Evolutionary conservation across 2,797 vertebrate genomes (phyloP), one percentile per base, ranked within the genome.

Genomic region (Sebastes taczanowskii): DNA sequence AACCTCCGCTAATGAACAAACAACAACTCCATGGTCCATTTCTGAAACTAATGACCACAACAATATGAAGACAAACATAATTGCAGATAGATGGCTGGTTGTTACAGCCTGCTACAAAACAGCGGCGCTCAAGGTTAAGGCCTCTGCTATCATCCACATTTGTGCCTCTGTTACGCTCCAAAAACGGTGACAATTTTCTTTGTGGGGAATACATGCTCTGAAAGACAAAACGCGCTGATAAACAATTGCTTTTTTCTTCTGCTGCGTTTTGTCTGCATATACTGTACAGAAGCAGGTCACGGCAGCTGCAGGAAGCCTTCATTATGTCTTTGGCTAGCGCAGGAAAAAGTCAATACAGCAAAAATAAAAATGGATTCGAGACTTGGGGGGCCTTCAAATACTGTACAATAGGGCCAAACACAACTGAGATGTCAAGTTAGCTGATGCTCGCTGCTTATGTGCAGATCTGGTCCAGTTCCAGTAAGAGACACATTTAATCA

Each of bases 331-430:
- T 92, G 91, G 89, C 89, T 82, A 78, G 89, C 86, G 83, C 76
- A 92, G 81, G 86, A 93, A 94, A 92, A 93, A 93, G 93, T 95
- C 93, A 93, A 94, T 95, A 94, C 92, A 90, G 93, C 91, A 91
- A 93, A 94, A 94, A 94, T 94, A 93, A 95, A 95, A 95, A 95
- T 95, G 94, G 93, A 94, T 94, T 89, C 56, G 81, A 92, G 90
- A 94, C 92, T 88, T 86, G 88, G 94, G 93, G 94, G 94, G 92
- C 83, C 92, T 90, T 94, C 90, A 89, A 93, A 94, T 91, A 85
- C 88, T 83, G 86, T 90, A 90, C 85, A 89, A 90, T 83, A 73
- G 83, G 84, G 85, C 87, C 80, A 88, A 88, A 88, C 86, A 87
- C 88, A 87, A 87, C 82, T 78, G 91, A 89, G 90, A 92, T 89